These are phyloP conservation scores for Steinernema khuongi DNA, from an alignment of 1,140 invertebrate genomes.

Conservation along the genomic window DNA sequence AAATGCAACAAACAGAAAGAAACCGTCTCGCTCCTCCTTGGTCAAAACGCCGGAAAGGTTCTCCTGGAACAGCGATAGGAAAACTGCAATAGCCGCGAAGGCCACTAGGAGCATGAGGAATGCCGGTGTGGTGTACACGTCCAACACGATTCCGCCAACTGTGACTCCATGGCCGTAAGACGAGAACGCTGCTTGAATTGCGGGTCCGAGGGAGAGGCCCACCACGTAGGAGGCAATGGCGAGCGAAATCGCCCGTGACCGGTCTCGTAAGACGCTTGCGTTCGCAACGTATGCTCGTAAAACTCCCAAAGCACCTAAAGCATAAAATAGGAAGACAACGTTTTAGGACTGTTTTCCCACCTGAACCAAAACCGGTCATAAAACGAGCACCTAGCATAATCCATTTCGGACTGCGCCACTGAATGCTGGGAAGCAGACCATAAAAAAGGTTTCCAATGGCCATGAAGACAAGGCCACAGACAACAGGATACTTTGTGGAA, in stretches of 20 bases:
- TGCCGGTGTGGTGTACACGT: constrained; percentile 24
- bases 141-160: background rate
- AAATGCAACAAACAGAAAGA: too few relatives aligned
- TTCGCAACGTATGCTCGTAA: constrained; percentile 22
- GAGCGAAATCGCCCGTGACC: constrained; percentile 15
- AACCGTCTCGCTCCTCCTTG: constrained; percentile 8
- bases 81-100: constrained; percentile 14
- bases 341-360: background rate
- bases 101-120: constrained; percentile 13
- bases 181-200: constrained; percentile 17
- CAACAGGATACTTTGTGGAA: constrained; percentile 9
- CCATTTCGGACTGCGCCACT: constrained; percentile 15
- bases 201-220: constrained; percentile 23
- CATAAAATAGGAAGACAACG: background rate
- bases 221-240: constrained; percentile 21
- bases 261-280: constrained; percentile 14
- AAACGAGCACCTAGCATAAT: constrained; percentile 23
- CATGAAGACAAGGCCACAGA: background rate
- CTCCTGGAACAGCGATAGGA: constrained; percentile 22
- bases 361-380: constrained; percentile 25
- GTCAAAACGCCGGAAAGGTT: constrained; percentile 23
- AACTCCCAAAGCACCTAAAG: constrained; percentile 19
- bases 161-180: background rate
- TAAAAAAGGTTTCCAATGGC: constrained; percentile 25
- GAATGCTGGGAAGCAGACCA: constrained; percentile 21